These are phyloP conservation scores for Bugula neritina DNA, from an alignment of 2,888 invertebrate species.

Conservation along the genomic window DNA sequence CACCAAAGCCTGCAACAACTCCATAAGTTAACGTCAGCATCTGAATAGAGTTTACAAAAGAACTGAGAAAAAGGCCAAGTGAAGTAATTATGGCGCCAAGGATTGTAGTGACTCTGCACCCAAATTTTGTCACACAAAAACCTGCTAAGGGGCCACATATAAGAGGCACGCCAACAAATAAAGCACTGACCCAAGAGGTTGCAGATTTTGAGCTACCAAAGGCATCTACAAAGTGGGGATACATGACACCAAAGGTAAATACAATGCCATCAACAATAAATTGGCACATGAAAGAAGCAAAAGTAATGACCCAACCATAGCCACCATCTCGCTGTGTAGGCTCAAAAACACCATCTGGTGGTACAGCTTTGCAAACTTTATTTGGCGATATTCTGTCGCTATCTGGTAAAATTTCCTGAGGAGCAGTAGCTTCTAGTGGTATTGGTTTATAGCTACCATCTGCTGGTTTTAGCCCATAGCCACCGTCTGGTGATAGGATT, in stretches of 20 bases:
- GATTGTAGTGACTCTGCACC: conserved; percentile 47
- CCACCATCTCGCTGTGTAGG: conserved; percentile 70
- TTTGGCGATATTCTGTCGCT: no score
- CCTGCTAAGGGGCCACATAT: conserved; percentile 52
- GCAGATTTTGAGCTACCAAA: conserved; percentile 78
- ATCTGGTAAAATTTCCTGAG: no score
- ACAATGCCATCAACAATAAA: conserved; percentile 86
- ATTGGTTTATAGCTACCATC: no score
- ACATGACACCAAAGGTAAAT: conserved; percentile 85
- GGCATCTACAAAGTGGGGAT: conserved; percentile 74
- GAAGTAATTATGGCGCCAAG: conserved; percentile 46
- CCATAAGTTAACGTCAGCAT: conserved; percentile 50
- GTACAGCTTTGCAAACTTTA: no score
- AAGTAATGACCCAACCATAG: conserved; percentile 88
- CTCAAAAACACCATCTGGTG: no score
- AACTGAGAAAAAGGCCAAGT: conserved; percentile 44
- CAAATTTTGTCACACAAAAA: conserved; percentile 47
- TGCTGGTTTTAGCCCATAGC: no score
- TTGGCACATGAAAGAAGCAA: conserved; percentile 80
- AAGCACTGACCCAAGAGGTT: conserved; percentile 81
- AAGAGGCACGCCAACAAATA: conserved; percentile 86
- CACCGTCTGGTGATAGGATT: no score
- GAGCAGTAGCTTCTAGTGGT: no score
- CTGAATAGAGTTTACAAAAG: conserved; percentile 42
- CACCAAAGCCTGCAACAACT: conserved; percentile 47